phyloP scores from a whole-genome alignment of 2,888 invertebrate genomes.

The Glomeris marginata region DNA sequence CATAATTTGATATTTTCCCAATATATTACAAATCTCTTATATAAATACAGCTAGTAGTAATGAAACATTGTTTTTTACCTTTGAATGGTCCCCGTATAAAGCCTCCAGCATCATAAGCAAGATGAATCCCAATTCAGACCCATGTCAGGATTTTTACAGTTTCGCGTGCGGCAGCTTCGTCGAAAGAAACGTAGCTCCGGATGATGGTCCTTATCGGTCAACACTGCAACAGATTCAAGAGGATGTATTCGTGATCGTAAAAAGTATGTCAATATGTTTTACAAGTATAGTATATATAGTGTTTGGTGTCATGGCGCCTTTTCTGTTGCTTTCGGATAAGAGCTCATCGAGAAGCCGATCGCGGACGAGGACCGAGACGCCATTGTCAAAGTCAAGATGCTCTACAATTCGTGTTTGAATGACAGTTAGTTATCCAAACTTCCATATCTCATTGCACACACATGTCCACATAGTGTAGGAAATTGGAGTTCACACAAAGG shows the following conservation, averaged over 20 bases:
- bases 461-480: no score
- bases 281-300: not conserved
- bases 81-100: not conserved
- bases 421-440: constrained; percentile 24
- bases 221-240: constrained; percentile 31
- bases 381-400: constrained; percentile 26
- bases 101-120: constrained; percentile 26
- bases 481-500: no score
- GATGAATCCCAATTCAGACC: constrained; percentile 24
- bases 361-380: constrained; percentile 22
- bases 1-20: no score
- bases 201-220: constrained; percentile 27
- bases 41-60: no score
- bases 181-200: constrained; percentile 27
- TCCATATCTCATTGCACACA: not conserved
- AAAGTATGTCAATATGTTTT: constrained; percentile 23
- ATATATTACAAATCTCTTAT: no score
- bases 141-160: constrained; percentile 28
- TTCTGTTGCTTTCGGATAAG: constrained; percentile 17
- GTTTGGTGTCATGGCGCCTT: not conserved
- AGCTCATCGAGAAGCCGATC: constrained; percentile 24
- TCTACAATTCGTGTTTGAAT: constrained; percentile 30
- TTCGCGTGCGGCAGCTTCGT: constrained; percentile 30
- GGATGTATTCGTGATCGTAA: constrained; percentile 28
- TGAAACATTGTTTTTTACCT: no score